Evolutionary conservation across 2,797 vertebrate genomes (phyloP).

Genomic region (Anguilla megastoma): DNA sequence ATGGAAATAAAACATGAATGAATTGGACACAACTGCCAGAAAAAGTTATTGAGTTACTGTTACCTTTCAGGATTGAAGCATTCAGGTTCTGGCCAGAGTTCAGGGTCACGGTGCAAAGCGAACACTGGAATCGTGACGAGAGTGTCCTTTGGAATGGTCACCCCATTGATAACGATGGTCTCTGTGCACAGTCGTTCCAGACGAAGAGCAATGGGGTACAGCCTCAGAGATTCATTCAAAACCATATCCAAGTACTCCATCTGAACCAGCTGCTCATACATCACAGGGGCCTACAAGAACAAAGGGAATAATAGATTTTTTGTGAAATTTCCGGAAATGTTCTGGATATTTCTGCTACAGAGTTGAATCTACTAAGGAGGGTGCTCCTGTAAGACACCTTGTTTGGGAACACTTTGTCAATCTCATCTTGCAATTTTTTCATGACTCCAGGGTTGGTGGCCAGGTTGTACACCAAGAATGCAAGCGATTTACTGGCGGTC

Average conservation of each 20-base stretch:
- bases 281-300: slow-evolving; percentile 58
- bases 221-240: slow-evolving; percentile 67
- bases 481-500: slow-evolving; percentile 65
- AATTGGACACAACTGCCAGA: background rate
- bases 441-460: slow-evolving; percentile 68
- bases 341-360: background rate
- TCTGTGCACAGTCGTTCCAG: slow-evolving; percentile 76
- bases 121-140: slow-evolving; percentile 64
- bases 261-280: slow-evolving; percentile 64
- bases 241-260: slow-evolving; percentile 77
- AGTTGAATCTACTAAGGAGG: background rate
- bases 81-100: slow-evolving; percentile 69
- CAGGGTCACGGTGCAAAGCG: slow-evolving; percentile 61
- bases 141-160: slow-evolving; percentile 67
- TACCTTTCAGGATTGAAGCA: slow-evolving; percentile 78
- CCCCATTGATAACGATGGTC: slow-evolving; percentile 63
- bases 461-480: slow-evolving; percentile 62
- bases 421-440: slow-evolving; percentile 67
- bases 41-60: background rate
- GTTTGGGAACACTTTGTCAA: slow-evolving; percentile 58
- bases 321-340: background rate
- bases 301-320: background rate
- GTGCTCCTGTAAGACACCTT: slow-evolving; percentile 45
- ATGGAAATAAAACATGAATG: background rate
- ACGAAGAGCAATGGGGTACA: slow-evolving; percentile 58